Conservation (phyloP, 1,140 invertebrate species). For the Drosophila equinoxialis region DNA sequence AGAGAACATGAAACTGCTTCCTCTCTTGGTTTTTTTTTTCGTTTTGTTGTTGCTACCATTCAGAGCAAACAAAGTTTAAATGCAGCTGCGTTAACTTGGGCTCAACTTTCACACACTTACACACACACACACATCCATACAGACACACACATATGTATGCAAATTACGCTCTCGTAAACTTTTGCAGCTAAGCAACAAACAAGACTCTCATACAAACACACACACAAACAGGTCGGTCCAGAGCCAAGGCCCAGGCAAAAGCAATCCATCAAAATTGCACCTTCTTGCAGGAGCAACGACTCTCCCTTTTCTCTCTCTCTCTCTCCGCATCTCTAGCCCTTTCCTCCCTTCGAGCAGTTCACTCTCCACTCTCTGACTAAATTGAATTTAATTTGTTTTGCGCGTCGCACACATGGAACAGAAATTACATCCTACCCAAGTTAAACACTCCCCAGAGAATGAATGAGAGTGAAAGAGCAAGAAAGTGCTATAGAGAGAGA, state of each 20-base stretch:
- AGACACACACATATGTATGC: conserved; percentile 43
- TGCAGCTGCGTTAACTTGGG: conserved; percentile 75
- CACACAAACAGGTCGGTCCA: conserved; percentile 25
- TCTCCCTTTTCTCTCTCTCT: background rate
- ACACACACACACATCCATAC: conserved; percentile 26
- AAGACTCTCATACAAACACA: conserved; percentile 58
- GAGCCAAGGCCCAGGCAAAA: conserved; percentile 47
- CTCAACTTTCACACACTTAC: conserved; percentile 45
- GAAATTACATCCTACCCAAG: conserved; percentile 67
- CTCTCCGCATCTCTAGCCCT: conserved; percentile 13
- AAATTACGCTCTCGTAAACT: conserved; percentile 67
- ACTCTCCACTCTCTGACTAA: conserved; percentile 58
- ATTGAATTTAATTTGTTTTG: conserved; percentile 82
- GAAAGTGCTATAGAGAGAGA: conserved; percentile 17
- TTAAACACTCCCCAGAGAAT: conserved; percentile 73
- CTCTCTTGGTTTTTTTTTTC: conserved; percentile 14
- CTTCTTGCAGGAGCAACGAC: conserved; percentile 65
- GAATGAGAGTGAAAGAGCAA: conserved; percentile 17
- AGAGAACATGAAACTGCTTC: conserved; percentile 16
- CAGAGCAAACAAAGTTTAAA: conserved; percentile 66
- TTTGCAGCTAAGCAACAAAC: conserved; percentile 80
- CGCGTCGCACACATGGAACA: conserved; percentile 64
- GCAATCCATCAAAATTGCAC: conserved; percentile 83
- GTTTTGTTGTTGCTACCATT: conserved; percentile 29
- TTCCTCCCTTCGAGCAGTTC: conserved; percentile 4